Conservation (phyloP, 2,888 invertebrate genomes). For the Cynaeus angustus region DNA sequence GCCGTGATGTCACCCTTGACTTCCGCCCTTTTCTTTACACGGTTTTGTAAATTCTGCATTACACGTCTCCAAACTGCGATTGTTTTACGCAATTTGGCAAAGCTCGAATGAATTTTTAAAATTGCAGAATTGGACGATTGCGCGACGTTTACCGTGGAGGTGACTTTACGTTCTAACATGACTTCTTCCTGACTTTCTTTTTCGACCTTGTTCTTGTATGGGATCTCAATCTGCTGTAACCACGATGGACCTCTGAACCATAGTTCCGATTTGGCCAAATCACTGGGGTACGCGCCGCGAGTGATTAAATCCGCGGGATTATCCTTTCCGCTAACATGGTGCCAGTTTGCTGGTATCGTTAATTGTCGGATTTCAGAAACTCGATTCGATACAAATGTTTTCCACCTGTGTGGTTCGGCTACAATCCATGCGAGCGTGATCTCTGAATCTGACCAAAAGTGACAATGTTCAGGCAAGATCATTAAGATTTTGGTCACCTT, state of each 20-base stretch:
- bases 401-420: not conserved
- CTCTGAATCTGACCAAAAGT: constrained; percentile 31
- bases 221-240: constrained; percentile 15
- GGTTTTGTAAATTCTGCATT: not conserved
- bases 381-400: constrained; percentile 47
- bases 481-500: not conserved
- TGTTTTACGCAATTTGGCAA: not conserved
- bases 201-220: not conserved
- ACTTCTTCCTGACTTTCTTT: no score
- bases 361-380: constrained; percentile 33
- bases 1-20: not conserved
- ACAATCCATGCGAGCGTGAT: constrained; percentile 38
- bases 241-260: constrained; percentile 27
- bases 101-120: not conserved
- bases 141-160: not conserved
- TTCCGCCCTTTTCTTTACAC: not conserved
- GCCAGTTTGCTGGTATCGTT: constrained; percentile 19
- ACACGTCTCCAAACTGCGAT: not conserved
- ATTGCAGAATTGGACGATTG: not conserved
- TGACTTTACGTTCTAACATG: not conserved
- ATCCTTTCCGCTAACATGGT: constrained; percentile 21
- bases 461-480: not conserved
- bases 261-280: not conserved
- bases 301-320: constrained; percentile 40
- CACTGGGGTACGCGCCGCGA: constrained; percentile 14